Evolutionary conservation across 2,888 invertebrate species (phyloP), one percentile per base, ranked within the genome.

Genomic region (Rotaria magnacalcarata): DNA sequence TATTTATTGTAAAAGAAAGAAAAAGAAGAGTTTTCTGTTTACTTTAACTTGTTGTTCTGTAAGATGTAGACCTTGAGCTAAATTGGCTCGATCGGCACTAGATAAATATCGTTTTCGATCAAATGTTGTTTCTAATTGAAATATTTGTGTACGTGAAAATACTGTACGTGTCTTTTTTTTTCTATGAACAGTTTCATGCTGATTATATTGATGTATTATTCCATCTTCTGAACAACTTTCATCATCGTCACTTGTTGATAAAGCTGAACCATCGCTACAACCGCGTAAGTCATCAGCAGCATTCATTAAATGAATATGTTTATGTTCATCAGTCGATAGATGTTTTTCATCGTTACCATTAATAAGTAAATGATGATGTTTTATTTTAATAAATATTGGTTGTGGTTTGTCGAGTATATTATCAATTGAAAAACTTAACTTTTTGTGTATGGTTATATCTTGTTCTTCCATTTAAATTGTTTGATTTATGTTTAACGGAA

Each of bases 161-260:
- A 91, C 91, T 2, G 91, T 91, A 85, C 91, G 88, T 8, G 91
- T 91, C 88, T 91, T 91, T 88, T 91, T 91, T 88, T 91, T 91
- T 75, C 91, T 21, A 80, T 80, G 80, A 10, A 80, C 47, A 11
- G 47, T 47, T 80, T 80, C 80, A 47, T 80, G 80, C 19, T 67
- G 67, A 67, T 67, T 67, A 67, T 67, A 67, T 67, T 67, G 67
- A 67, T 34, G 34, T 2, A 41, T 16, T 14, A 67, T 67, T 2
- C 67, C 67, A 67, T 67, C 67, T 16, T 67, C 67, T 27, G 67
- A 67, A 67, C 67, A 67, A 67, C 67, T 67, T 27, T 67, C 67
- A 34, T 67, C 67, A 41, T 67, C 67, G 24, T 67, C 67, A 67
- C 67, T 67, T 19, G 67, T 14, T 67, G 19, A 67, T 34, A 34